phyloP scores from a whole-genome alignment of 2,797 vertebrate species.

The Cynopterus sphinx region DNA sequence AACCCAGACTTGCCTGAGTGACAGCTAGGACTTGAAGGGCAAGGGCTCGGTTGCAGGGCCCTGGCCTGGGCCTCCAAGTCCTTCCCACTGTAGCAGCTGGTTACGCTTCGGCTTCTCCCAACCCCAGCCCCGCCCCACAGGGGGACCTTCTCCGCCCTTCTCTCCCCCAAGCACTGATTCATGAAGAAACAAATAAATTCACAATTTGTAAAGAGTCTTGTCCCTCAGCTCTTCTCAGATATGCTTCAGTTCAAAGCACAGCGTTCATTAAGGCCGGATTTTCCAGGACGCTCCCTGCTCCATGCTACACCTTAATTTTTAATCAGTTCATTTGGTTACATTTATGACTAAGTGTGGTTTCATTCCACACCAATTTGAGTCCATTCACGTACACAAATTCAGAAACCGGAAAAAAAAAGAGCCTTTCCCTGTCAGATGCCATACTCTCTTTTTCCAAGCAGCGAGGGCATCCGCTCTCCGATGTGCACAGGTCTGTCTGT shows the following conservation, averaged over 20 bases:
- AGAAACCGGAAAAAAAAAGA: neutral
- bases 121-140: no score
- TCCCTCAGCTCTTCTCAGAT: neutral
- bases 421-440: neutral
- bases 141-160: neutral
- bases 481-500: no score
- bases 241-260: neutral
- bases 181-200: neutral
- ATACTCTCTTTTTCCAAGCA: neutral
- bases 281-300: neutral
- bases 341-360: neutral
- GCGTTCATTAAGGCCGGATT: neutral
- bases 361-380: neutral
- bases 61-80: accelerated
- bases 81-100: neutral
- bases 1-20: neutral
- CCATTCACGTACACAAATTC: neutral
- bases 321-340: neutral
- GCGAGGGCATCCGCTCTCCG: neutral
- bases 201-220: neutral
- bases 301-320: neutral
- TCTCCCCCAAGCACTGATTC: accelerated
- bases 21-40: neutral
- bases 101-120: neutral
- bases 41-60: neutral